phyloP scores from a whole-genome alignment of 2,888 invertebrate species.

The Chloroclysta siterata region DNA sequence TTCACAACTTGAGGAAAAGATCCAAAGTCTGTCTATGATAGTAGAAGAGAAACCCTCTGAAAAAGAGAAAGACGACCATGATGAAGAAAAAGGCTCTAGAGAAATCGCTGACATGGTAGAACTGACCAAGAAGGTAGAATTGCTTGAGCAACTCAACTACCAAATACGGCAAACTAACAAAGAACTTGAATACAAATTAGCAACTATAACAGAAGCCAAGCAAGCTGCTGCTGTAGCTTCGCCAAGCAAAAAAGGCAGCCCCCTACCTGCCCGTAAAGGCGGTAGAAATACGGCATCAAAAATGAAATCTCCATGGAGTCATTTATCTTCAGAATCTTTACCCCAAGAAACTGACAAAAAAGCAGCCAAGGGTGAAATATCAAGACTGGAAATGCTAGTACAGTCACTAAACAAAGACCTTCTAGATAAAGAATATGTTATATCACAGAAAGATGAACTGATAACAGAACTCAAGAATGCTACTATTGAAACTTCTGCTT shows the following conservation, averaged over 20 bases:
- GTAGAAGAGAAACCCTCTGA: constrained; percentile 44
- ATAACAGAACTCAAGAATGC: constrained; percentile 63
- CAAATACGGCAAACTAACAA: constrained; percentile 82
- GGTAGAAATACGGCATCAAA: constrained; percentile 73
- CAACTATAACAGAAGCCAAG: constrained; percentile 62
- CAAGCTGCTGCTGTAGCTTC: constrained; percentile 50
- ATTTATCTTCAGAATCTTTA: constrained; percentile 68
- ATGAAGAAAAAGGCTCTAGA: constrained; percentile 85
- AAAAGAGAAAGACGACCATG: constrained; percentile 69
- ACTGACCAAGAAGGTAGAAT: constrained; percentile 78
- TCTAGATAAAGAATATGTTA: constrained; percentile 73
- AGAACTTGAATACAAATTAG: constrained; percentile 82
- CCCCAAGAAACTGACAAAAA: constrained; percentile 74
- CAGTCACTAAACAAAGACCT: constrained; percentile 80
- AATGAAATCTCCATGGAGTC: constrained; percentile 78
- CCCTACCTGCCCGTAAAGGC: constrained; percentile 70
- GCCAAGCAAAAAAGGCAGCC: constrained; percentile 70
- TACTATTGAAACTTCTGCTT: constrained; percentile 46
- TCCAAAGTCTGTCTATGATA: constrained; percentile 53
- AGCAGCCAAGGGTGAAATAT: constrained; percentile 62
- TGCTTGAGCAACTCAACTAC: constrained; percentile 80
- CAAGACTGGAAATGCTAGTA: constrained; percentile 69
- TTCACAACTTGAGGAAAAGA: constrained; percentile 63
- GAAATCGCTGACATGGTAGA: constrained; percentile 76
- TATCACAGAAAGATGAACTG: constrained; percentile 76